phyloP scores from a whole-genome alignment of 2,888 invertebrate species.

The Caenorhabditis wallacei region DNA sequence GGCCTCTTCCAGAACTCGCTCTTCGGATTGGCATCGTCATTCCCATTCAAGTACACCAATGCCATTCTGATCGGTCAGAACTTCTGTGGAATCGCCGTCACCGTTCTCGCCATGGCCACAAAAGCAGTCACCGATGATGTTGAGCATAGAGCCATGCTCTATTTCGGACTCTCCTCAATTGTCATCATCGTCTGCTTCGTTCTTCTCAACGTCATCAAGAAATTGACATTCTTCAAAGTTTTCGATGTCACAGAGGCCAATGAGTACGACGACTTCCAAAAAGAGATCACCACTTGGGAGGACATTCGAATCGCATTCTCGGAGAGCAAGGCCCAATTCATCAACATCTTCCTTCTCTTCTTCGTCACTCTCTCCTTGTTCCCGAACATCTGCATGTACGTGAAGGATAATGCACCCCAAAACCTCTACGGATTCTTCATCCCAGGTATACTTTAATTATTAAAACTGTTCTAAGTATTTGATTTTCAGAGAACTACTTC shows the following conservation, averaged over 20 bases:
- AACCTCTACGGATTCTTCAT: neutral
- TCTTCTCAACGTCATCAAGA: constrained; percentile 91
- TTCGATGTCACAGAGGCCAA: constrained; percentile 64
- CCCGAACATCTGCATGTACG: constrained; percentile 88
- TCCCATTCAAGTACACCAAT: constrained; percentile 89
- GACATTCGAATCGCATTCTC: constrained; percentile 25
- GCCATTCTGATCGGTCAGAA: constrained; percentile 90
- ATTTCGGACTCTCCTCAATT: constrained; percentile 95
- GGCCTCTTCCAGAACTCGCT: constrained; percentile 89
- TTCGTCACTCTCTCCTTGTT: constrained; percentile 94
- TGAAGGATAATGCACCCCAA: constrained; percentile 17
- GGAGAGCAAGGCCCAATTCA: constrained; percentile 89
- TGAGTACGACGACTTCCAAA: constrained; percentile 18
- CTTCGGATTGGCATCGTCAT: constrained; percentile 95
- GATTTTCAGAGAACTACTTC: constrained; percentile 57
- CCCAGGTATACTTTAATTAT: no score
- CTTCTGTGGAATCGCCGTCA: constrained; percentile 82
- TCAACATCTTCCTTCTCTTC: constrained; percentile 94
- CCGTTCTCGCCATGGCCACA: constrained; percentile 79
- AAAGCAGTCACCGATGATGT: constrained; percentile 44
- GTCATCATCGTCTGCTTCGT: constrained; percentile 94
- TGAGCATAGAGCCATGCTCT: constrained; percentile 89
- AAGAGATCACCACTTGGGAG: constrained; percentile 16
- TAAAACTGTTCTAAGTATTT: no score
- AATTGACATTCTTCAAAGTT: constrained; percentile 81